A percentile compares a stretch with the other conserved stretches of the same genome.
phyloP scores from a whole-genome alignment of 2,888 invertebrate species.

The Zeuzera pyrina region DNA sequence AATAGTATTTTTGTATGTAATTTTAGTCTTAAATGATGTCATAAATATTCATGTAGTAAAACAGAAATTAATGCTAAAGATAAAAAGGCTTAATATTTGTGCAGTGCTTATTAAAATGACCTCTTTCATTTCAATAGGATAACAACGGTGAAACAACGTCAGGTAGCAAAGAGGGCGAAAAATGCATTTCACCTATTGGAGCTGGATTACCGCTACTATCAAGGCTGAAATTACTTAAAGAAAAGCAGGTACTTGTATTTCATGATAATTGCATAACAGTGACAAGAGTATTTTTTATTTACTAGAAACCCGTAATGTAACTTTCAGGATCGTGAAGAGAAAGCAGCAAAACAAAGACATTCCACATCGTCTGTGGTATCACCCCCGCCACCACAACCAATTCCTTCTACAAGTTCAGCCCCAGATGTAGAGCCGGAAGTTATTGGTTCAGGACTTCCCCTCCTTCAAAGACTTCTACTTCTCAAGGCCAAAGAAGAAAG shows the following conservation, averaged over 20 bases:
- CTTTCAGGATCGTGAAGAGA: slow-evolving; percentile 65
- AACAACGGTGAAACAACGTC: slow-evolving; percentile 52
- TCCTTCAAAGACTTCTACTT: slow-evolving; percentile 81
- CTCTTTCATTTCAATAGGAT: no score
- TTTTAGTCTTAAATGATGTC: no score
- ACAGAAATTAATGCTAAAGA: no score
- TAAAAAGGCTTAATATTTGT: no score
- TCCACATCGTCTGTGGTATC: slow-evolving; percentile 48
- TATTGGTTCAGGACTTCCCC: slow-evolving; percentile 80
- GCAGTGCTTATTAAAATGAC: no score
- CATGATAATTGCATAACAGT: background rate
- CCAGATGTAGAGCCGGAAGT: slow-evolving; percentile 74
- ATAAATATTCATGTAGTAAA: no score
- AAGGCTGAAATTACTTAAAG: slow-evolving; percentile 84
- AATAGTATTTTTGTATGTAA: no score
- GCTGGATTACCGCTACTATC: slow-evolving; percentile 87
- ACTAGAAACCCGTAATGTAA: background rate
- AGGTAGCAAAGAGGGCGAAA: slow-evolving; percentile 69
- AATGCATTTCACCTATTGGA: slow-evolving; percentile 82
- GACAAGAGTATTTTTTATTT: no score
- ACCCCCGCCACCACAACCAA: slow-evolving; percentile 67
- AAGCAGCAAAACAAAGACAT: slow-evolving; percentile 59
- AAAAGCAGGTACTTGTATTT: slow-evolving; percentile 85
- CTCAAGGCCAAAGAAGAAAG: slow-evolving; percentile 84
- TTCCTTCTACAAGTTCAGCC: slow-evolving; percentile 75